These are phyloP conservation scores for Bedellia somnulentella DNA, from an alignment of 2,888 invertebrate species.

Conservation along the genomic window DNA sequence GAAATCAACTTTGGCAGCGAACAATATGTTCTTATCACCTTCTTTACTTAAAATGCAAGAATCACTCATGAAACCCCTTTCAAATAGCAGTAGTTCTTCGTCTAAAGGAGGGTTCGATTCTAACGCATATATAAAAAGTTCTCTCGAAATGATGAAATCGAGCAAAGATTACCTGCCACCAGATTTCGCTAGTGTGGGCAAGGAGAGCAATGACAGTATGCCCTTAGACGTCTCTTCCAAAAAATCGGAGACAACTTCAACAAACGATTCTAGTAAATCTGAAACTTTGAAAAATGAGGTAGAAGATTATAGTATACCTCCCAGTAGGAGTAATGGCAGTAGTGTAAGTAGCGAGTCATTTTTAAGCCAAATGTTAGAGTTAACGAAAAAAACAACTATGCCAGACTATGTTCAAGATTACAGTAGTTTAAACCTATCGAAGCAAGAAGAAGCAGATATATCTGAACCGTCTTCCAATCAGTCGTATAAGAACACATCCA, in stretches of 20 bases:
- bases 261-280: constrained; percentile 31
- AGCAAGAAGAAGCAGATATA: constrained; percentile 53
- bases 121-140: constrained; percentile 42
- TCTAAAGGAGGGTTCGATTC: too few species aligned
- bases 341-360: constrained; percentile 49
- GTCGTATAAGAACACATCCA: constrained; percentile 35
- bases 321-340: constrained; percentile 14
- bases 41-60: constrained; percentile 74
- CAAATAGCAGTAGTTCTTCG: constrained; percentile 30
- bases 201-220: constrained; percentile 44
- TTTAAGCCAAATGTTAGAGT: constrained; percentile 54
- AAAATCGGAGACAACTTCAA: constrained; percentile 35
- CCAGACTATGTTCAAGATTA: constrained; percentile 50
- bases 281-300: constrained; percentile 30
- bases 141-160: constrained; percentile 30
- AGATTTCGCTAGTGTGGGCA: constrained; percentile 56
- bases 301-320: constrained; percentile 49
- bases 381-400: constrained; percentile 55
- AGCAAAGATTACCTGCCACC: constrained; percentile 54
- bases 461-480: constrained; percentile 51
- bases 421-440: constrained; percentile 60
- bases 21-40: constrained; percentile 78
- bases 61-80: constrained; percentile 60
- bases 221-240: constrained; percentile 37
- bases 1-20: constrained; percentile 73